Evolutionary conservation across 2,797 vertebrate species (phyloP).

Genomic region (Capromys pilorides): DNA sequence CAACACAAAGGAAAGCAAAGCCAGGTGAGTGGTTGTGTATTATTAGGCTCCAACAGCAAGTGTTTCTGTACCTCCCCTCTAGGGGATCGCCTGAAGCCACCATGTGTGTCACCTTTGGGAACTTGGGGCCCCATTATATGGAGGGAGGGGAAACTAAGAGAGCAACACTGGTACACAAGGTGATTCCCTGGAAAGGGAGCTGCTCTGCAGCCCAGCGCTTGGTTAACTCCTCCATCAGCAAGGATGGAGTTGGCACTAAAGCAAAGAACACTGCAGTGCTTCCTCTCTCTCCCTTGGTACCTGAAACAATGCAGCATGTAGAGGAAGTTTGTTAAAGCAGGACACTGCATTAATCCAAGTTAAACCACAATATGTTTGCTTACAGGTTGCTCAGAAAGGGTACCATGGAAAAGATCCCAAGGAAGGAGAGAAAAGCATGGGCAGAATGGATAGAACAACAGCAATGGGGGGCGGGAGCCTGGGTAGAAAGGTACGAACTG

Average conservation of each 20-base stretch:
- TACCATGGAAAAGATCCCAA: not conserved
- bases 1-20: conserved; percentile 71
- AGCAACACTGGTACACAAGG: conserved; percentile 73
- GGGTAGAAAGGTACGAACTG: not conserved
- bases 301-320: not conserved
- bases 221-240: not conserved
- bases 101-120: conserved; percentile 81
- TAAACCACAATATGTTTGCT: not conserved
- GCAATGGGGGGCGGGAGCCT: not conserved
- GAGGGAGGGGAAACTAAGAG: conserved; percentile 77
- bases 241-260: conserved; percentile 51
- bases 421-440: not conserved
- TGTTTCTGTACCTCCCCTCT: conserved; percentile 81
- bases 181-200: conserved; percentile 73
- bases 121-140: conserved; percentile 63
- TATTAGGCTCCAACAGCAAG: conserved; percentile 82
- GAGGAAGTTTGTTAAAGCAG: conserved; percentile 15
- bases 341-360: conserved; percentile 5
- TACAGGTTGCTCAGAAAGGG: conserved; percentile 15
- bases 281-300: not conserved
- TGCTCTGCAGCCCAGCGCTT: conserved; percentile 35
- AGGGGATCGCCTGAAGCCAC: conserved; percentile 79
- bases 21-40: conserved; percentile 83
- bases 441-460: not conserved
- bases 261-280: not conserved